Evolutionary conservation across 2,113 vertebrate genomes (phyloP).

Genomic region (Chamaetylas fuelleborni): DNA sequence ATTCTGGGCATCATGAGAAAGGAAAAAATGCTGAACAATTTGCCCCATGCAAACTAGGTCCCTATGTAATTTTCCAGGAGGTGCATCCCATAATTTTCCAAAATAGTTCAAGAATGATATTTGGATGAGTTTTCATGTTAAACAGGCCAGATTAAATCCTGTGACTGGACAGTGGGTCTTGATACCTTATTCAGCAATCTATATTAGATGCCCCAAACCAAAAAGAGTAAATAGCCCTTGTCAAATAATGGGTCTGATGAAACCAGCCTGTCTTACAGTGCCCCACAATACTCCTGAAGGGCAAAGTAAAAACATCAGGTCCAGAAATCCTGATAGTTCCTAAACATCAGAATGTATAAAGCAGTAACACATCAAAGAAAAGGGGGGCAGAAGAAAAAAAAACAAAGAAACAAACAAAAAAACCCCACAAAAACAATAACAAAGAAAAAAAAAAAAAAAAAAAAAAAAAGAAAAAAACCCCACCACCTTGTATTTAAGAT

Average conservation of each 20-base stretch:
- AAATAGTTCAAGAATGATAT: neutral
- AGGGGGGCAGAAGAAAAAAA: neutral
- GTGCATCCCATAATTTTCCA: neutral
- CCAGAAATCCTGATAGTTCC: neutral
- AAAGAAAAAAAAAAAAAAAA: too few species aligned
- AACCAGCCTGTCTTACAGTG: neutral
- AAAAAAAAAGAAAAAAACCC: too few species aligned
- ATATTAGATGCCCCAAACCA: neutral
- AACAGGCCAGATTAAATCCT: neutral
- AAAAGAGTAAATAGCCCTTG: neutral
- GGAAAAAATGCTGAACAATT: neutral
- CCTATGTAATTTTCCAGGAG: neutral
- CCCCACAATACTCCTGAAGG: neutral
- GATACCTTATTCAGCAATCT: neutral
- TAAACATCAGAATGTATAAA: neutral
- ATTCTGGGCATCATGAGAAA: neutral
- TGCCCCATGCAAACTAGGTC: neutral
- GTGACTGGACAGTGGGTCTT: neutral
- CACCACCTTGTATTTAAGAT: neutral
- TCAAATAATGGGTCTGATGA: neutral
- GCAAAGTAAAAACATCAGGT: neutral
- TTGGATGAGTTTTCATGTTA: neutral
- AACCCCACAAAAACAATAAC: neutral
- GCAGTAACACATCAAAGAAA: neutral
- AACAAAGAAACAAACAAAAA: fast-evolving